Evolutionary conservation across 2,888 invertebrate genomes (phyloP), one percentile per base, ranked within the genome.

Genomic region (Tinea semifulvella): DNA sequence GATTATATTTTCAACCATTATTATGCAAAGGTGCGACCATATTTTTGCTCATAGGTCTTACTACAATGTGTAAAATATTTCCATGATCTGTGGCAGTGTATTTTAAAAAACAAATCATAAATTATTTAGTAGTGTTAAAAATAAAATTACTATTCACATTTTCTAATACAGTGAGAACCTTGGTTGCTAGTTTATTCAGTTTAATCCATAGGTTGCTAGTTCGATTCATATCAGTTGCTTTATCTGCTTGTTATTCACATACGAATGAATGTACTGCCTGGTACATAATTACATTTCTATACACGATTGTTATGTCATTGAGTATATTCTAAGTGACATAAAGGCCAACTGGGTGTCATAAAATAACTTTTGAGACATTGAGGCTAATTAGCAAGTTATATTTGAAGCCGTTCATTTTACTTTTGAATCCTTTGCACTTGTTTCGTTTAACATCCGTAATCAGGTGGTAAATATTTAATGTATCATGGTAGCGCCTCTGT

Each of bases 311-410:
- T 14, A 31, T 31, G n/a, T 13, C 31, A 31, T 31, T 31, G 31
- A 11, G 5, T 3, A 13, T 13, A n/a, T 2, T 31, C 31, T 31
- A 31, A 31, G 31, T 31, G 26, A 31, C 31, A 13, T 31, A 13
- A 31, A 31, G 31, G 31, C 14, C 13, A 13, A 14, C 13, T 4
- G 13, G 2, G 2, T 26, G 26, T n/a, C 26, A 26, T 26, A 31
- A 31, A 31, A 31, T 31, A 31, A 31, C 6, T 31, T 31, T 31
- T 13, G 13, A 31, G 31, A 31, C 31, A 31, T 31, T 31, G 31
- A 31, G 31, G 7, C 14, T 14, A 14, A 31, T 31, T 31, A 31
- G n/a, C 31, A 31, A 31, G 31, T 31, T 11, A 31, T 31, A 11
- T 31, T 31, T 11, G 11, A 31, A 3, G 31, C 14, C 31, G 14